Percentiles rank a stretch among this genome's conserved stretches.
phyloP scores from a whole-genome alignment of 1,140 invertebrate species.

The Aphis craccivora region DNA sequence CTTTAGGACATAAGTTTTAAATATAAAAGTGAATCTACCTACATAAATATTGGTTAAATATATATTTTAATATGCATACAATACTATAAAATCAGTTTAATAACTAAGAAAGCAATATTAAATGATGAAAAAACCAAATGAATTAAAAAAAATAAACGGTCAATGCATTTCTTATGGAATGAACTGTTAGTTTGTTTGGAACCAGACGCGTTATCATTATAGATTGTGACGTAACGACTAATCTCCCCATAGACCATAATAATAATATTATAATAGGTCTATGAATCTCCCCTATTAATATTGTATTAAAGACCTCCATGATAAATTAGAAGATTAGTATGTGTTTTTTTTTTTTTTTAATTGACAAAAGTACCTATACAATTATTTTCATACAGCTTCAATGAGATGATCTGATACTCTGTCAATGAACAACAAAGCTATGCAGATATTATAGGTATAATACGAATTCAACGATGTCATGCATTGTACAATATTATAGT shows the following conservation, averaged over 20 bases:
- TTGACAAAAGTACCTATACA: too few species aligned
- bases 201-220: neutral
- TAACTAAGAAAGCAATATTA: neutral
- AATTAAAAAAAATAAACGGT: neutral
- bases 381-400: too few species aligned
- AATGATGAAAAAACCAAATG: neutral
- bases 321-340: too few species aligned
- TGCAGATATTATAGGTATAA: too few species aligned
- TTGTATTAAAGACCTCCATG: too few species aligned
- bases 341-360: too few species aligned
- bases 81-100: neutral
- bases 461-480: too few species aligned
- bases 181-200: neutral
- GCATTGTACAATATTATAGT: too few species aligned
- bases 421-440: too few species aligned
- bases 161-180: conserved; percentile 25
- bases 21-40: conserved; percentile 36
- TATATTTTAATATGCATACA: conserved; percentile 11
- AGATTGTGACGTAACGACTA: conserved; percentile 7
- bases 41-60: conserved; percentile 22
- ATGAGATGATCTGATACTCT: too few species aligned
- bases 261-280: too few species aligned
- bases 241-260: too few species aligned
- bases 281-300: neutral
- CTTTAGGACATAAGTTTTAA: neutral